Evolutionary conservation across 2,888 invertebrate genomes (phyloP).

Genomic region (Diaphora mendica): DNA sequence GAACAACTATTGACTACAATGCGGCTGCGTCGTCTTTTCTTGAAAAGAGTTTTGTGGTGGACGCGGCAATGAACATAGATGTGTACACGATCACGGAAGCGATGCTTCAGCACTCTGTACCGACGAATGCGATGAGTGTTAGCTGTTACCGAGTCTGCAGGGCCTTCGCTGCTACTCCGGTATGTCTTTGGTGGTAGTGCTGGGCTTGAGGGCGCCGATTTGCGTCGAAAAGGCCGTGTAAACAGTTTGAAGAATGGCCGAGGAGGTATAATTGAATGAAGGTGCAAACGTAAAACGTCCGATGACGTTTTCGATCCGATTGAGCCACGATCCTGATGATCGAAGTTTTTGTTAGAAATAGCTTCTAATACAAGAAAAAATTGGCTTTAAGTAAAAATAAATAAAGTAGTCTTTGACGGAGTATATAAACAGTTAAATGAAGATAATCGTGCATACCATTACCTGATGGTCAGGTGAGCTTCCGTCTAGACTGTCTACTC

Average conservation of each 20-base stretch:
- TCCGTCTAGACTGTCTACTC: constrained; percentile 88
- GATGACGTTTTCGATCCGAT: constrained; percentile 83
- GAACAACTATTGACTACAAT: constrained; percentile 67
- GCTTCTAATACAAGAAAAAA: neutral
- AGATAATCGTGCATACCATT: constrained; percentile 27
- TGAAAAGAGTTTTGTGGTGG: constrained; percentile 63
- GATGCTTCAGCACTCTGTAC: constrained; percentile 71
- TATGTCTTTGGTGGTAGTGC: constrained; percentile 86
- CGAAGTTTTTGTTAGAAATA: constrained; percentile 41
- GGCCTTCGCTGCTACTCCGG: constrained; percentile 83
- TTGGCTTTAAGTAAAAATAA: neutral
- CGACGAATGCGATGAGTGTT: constrained; percentile 72
- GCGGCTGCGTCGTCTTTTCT: constrained; percentile 66
- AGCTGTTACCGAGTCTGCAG: constrained; percentile 79
- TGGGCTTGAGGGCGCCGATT: constrained; percentile 89
- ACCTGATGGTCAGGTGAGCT: constrained; percentile 89
- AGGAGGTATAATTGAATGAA: constrained; percentile 86
- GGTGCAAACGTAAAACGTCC: constrained; percentile 83
- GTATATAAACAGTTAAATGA: constrained; percentile 1
- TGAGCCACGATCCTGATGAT: constrained; percentile 83
- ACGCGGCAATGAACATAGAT: constrained; percentile 82
- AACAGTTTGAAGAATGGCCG: constrained; percentile 88
- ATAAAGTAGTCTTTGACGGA: neutral
- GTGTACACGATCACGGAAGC: constrained; percentile 79
- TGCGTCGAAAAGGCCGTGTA: constrained; percentile 89